Evolutionary conservation across 2,797 vertebrate genomes (phyloP).

Genomic region (Denticeps clupeoides): DNA sequence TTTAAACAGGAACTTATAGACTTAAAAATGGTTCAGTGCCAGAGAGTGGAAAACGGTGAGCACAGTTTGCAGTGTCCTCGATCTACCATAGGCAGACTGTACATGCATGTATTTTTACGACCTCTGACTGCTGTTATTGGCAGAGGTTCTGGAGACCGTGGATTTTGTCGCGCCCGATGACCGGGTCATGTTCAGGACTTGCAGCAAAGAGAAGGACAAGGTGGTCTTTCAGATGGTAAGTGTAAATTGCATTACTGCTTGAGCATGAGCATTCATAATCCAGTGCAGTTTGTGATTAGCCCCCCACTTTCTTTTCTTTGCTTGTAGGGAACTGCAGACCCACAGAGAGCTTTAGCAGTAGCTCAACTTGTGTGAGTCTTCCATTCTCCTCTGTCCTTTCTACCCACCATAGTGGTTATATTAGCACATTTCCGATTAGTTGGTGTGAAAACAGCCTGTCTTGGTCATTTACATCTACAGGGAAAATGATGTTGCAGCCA

Average conservation of each 20-base stretch:
- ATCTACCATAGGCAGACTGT: neutral
- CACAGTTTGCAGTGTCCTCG: neutral
- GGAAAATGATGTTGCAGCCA: constrained; percentile 83
- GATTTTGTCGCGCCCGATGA: constrained; percentile 89
- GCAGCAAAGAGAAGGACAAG: constrained; percentile 65
- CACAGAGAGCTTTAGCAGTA: constrained; percentile 77
- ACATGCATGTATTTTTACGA: neutral
- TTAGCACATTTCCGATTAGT: neutral
- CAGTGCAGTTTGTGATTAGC: no score
- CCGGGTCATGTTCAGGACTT: constrained; percentile 87
- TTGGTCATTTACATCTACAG: no score
- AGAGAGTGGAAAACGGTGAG: constrained; percentile 77
- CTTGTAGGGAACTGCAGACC: constrained; percentile 80
- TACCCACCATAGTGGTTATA: neutral
- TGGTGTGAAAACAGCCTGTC: neutral
- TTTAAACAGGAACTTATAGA: constrained; percentile 82
- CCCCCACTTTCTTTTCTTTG: neutral
- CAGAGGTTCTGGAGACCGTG: constrained; percentile 77
- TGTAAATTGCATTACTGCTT: no score
- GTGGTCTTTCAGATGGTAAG: constrained; percentile 93
- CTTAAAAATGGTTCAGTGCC: constrained; percentile 88
- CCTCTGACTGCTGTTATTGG: neutral
- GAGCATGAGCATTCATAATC: no score
- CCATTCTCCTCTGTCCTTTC: neutral
- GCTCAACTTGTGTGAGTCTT: constrained; percentile 82